Percentiles rank a stretch among this genome's conserved stretches.
Evolutionary conservation across 2,113 vertebrate genomes (phyloP).

Genomic region (Tympanuchus pallidicinctus): DNA sequence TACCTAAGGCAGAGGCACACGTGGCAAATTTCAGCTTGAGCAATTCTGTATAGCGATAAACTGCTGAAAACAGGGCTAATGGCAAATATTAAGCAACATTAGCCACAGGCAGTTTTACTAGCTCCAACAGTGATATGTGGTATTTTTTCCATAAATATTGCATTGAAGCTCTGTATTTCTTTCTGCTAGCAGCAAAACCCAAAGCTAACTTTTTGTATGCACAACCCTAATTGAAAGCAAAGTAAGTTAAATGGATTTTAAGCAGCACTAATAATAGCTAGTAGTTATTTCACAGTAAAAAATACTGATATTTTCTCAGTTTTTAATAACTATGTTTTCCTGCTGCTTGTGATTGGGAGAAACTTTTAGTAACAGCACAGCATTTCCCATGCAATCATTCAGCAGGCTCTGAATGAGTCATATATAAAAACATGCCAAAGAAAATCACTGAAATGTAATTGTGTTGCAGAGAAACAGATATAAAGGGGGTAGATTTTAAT

Average conservation of each 20-base stretch:
- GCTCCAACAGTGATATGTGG: conserved; percentile 3
- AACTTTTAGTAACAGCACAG: conserved; percentile 15
- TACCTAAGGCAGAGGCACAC: conserved; percentile 3
- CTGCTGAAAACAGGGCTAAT: conserved; percentile 9
- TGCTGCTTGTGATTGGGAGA: conserved; percentile 14
- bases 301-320: conserved; percentile 25
- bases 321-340: conserved; percentile 54
- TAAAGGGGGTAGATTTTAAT: not conserved
- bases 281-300: conserved; percentile 42
- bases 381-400: conserved; percentile 29
- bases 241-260: conserved; percentile 26
- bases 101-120: conserved; percentile 28
- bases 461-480: conserved; percentile 28
- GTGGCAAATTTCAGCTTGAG: conserved; percentile 33
- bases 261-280: conserved; percentile 30
- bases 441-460: conserved; percentile 47
- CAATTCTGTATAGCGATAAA: conserved; percentile 11
- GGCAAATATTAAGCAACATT: conserved; percentile 36
- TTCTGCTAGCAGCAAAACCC: conserved; percentile 34
- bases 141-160: conserved; percentile 8
- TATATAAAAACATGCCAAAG: conserved; percentile 8
- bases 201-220: conserved; percentile 31
- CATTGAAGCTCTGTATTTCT: conserved; percentile 4
- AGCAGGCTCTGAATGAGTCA: conserved; percentile 1
- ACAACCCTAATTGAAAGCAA: conserved; percentile 45